phyloP scores from a whole-genome alignment of 2,888 invertebrate species.

The Zeuzera pyrina region DNA sequence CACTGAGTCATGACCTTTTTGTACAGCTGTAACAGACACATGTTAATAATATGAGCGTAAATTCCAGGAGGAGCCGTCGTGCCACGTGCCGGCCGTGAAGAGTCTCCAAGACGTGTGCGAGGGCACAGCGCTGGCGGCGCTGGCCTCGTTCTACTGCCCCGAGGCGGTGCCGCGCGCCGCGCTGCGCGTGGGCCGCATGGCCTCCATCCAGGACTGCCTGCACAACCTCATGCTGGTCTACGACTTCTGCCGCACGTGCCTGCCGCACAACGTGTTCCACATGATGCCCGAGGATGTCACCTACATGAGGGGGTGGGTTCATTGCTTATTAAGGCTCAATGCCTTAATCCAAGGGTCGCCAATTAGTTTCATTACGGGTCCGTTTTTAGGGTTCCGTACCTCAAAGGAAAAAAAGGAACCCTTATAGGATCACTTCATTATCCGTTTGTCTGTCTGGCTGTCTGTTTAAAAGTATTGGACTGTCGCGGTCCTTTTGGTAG shows the following conservation, averaged over 20 bases:
- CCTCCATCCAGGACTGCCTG: slow-evolving; percentile 90
- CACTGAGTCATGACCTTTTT: too few species aligned
- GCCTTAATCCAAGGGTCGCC: too few species aligned
- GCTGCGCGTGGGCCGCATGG: slow-evolving; percentile 71
- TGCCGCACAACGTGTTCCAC: slow-evolving; percentile 93
- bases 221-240: slow-evolving; percentile 92
- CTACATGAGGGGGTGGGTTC: slow-evolving; percentile 87
- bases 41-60: too few species aligned
- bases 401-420: too few species aligned
- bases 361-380: too few species aligned
- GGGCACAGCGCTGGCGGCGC: slow-evolving; percentile 89
- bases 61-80: slow-evolving; percentile 70
- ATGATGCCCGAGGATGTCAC: slow-evolving; percentile 97
- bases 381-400: too few species aligned
- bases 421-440: too few species aligned
- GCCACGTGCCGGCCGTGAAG: slow-evolving; percentile 79
- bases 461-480: too few species aligned
- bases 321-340: too few species aligned
- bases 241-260: slow-evolving; percentile 87
- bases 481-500: too few species aligned
- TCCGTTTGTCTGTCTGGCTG: too few species aligned
- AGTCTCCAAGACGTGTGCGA: slow-evolving; percentile 92
- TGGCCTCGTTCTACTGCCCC: slow-evolving; percentile 91
- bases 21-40: too few species aligned
- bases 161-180: slow-evolving; percentile 68